phyloP scores from a whole-genome alignment of 1,140 invertebrate species.

The Drosophila sechellia region DNA sequence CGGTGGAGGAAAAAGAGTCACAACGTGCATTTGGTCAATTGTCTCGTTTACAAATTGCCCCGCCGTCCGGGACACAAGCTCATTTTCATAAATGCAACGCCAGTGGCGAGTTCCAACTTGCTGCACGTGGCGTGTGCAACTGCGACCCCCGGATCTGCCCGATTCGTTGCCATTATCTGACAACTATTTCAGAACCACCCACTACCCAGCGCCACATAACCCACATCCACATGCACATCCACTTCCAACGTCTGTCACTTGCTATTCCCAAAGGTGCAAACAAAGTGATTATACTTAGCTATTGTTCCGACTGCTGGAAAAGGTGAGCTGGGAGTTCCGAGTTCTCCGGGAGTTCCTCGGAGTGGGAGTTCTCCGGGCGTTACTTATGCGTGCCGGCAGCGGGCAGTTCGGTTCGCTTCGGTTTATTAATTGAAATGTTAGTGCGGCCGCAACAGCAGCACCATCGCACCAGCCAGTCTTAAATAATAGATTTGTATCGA shows the following conservation, averaged over 20 bases:
- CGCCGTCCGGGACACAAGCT: constrained; percentile 50
- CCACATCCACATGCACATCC: constrained; percentile 6
- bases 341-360: constrained; percentile 1
- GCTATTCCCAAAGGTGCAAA: constrained; percentile 80
- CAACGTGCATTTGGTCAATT: constrained; percentile 69
- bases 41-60: constrained; percentile 78
- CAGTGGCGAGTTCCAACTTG: constrained; percentile 22
- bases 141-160: constrained; percentile 6
- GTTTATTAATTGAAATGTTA: constrained; percentile 83
- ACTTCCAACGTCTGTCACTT: constrained; percentile 69
- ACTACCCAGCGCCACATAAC: neutral
- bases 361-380: neutral
- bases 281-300: constrained; percentile 82
- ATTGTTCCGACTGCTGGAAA: constrained; percentile 69
- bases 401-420: constrained; percentile 29
- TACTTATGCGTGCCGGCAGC: constrained; percentile 28
- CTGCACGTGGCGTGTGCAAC: constrained; percentile 32
- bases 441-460: constrained; percentile 52
- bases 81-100: constrained; percentile 77
- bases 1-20: constrained; percentile 14
- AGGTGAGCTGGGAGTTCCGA: constrained; percentile 39
- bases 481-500: constrained; percentile 83
- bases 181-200: constrained; percentile 20
- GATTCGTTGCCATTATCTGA: constrained; percentile 36
- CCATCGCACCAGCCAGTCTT: constrained; percentile 48